These are phyloP conservation scores for Nyctibius grandis DNA, from an alignment of 2,797 vertebrate species.

Conservation along the genomic window DNA sequence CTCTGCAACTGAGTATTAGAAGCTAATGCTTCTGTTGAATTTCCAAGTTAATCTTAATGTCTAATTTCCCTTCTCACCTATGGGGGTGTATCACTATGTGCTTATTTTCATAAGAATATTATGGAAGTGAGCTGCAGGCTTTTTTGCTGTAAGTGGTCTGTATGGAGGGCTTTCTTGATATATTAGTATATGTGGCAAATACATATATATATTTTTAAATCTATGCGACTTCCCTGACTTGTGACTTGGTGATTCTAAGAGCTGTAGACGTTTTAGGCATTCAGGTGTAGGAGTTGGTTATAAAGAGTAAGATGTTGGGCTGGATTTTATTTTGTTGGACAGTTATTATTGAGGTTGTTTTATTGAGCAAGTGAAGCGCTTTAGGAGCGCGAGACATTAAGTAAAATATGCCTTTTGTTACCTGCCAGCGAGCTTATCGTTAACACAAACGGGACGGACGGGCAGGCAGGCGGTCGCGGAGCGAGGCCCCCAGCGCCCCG, in stretches of 20 bases:
- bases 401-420: rapidly evolving
- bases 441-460: no score
- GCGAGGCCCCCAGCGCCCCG: no score
- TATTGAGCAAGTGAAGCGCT: not conserved
- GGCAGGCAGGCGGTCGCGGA: no score
- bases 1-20: not conserved
- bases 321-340: not conserved
- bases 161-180: not conserved
- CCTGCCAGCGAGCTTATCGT: rapidly evolving
- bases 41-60: not conserved
- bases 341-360: rapidly evolving
- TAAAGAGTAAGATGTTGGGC: not conserved
- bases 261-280: not conserved
- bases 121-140: not conserved
- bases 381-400: rapidly evolving
- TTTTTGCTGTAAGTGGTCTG: not conserved
- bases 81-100: not conserved
- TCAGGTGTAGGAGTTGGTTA: not conserved
- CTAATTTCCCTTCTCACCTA: not conserved
- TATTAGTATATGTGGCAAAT: no score
- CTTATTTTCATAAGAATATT: not conserved
- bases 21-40: not conserved
- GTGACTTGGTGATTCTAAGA: rapidly evolving
- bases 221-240: no score
- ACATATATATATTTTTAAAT: not conserved